phyloP scores from a whole-genome alignment of 2,797 vertebrate species.

The Pitangus sulphuratus region DNA sequence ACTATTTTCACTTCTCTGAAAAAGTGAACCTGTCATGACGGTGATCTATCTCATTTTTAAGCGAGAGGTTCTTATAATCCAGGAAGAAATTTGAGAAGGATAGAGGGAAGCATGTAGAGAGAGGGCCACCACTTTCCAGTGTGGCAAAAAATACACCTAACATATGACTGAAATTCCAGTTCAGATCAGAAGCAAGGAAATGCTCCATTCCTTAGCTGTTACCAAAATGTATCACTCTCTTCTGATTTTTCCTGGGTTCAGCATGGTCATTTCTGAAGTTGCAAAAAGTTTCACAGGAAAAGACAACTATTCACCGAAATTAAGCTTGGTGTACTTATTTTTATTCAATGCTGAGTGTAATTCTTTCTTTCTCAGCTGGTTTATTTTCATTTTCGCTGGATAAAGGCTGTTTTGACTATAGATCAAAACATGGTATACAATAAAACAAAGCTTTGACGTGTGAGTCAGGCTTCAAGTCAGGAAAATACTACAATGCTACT shows the following conservation, averaged over 20 bases:
- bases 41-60: not conserved
- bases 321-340: not conserved
- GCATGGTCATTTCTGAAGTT: not conserved
- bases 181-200: not conserved
- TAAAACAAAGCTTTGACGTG: slow-evolving; percentile 52
- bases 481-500: slow-evolving; percentile 60
- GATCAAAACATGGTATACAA: slow-evolving; percentile 52
- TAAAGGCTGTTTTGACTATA: slow-evolving; percentile 48
- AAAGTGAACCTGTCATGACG: not conserved
- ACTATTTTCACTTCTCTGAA: not conserved
- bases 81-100: not conserved
- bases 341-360: not conserved
- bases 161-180: not conserved
- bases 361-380: slow-evolving; percentile 10
- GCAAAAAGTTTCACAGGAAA: not conserved
- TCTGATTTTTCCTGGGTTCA: not conserved
- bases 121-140: not conserved
- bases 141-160: not conserved
- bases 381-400: slow-evolving; percentile 51
- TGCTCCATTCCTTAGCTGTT: not conserved
- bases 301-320: not conserved
- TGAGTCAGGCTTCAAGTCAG: slow-evolving; percentile 50
- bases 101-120: not conserved
- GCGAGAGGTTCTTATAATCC: not conserved
- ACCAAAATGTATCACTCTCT: not conserved